phyloP scores from a whole-genome alignment of 2,113 vertebrate genomes.

The Arizona elegans region DNA sequence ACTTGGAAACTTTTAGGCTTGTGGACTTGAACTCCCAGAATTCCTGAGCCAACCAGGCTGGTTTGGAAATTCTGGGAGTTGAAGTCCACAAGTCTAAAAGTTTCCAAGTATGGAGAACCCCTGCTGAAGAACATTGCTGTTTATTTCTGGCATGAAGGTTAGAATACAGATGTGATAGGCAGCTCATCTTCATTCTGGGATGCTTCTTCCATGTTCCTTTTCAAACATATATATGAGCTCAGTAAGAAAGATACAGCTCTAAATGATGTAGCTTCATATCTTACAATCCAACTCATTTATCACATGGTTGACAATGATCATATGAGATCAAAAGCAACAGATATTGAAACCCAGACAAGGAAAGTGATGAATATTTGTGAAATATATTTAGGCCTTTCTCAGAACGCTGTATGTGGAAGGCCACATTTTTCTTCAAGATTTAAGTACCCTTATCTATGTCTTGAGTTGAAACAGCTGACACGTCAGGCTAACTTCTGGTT shows the following conservation, averaged over 20 bases:
- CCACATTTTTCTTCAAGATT: background rate
- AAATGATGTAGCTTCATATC: background rate
- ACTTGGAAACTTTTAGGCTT: too few relatives aligned
- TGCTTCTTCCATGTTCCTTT: background rate
- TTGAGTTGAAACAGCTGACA: background rate
- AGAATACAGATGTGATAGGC: background rate
- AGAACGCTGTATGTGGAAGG: background rate
- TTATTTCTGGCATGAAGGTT: background rate
- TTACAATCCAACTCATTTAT: background rate
- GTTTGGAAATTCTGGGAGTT: too few relatives aligned
- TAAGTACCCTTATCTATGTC: too few relatives aligned
- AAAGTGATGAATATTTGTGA: background rate
- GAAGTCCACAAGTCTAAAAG: too few relatives aligned
- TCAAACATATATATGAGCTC: background rate
- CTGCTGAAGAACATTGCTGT: background rate
- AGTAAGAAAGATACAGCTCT: background rate
- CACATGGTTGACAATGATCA: background rate
- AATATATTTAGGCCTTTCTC: background rate
- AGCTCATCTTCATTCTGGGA: background rate
- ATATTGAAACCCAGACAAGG: background rate
- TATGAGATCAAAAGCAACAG: background rate
- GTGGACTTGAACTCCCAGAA: too few relatives aligned
- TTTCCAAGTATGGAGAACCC: too few relatives aligned
- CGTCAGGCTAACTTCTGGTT: background rate
- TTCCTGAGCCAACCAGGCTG: too few relatives aligned